Evolutionary conservation across 2,113 vertebrate genomes (phyloP).

Genomic region (Shinisaurus crocodilurus): DNA sequence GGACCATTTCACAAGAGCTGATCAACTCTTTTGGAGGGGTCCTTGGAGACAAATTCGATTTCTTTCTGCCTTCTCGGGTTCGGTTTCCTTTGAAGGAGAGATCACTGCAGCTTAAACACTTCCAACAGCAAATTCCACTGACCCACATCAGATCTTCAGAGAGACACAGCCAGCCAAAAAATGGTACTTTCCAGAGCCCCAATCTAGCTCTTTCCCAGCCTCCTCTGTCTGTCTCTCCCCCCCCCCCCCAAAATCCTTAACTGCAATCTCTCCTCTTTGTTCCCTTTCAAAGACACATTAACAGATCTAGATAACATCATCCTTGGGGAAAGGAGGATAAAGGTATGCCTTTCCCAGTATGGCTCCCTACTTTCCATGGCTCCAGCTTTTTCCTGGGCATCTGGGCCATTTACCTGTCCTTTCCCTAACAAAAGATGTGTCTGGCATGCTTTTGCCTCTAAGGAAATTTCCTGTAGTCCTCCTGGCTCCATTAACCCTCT

Average conservation of each 20-base stretch:
- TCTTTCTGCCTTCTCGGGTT: background rate
- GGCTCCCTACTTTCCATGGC: no score
- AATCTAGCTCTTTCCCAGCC: background rate
- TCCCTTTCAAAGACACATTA: background rate
- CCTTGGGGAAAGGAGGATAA: background rate
- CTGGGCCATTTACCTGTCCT: background rate
- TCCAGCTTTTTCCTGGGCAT: background rate
- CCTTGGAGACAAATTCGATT: background rate
- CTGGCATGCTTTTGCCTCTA: background rate
- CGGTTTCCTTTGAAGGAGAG: background rate
- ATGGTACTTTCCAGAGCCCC: background rate
- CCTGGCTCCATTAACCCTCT: background rate
- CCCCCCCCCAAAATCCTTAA: background rate
- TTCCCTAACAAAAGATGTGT: background rate
- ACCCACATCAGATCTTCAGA: background rate
- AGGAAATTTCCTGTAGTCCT: background rate
- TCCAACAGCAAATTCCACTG: background rate
- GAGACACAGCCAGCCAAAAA: background rate
- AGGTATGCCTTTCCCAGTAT: background rate
- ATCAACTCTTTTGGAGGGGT: background rate
- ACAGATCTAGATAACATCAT: background rate
- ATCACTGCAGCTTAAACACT: background rate
- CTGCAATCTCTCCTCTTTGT: background rate
- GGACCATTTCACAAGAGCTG: no score
- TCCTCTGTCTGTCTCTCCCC: background rate